These are phyloP conservation scores for Hemitrygon akajei DNA, from an alignment of 2,797 vertebrate genomes.

Conservation along the genomic window DNA sequence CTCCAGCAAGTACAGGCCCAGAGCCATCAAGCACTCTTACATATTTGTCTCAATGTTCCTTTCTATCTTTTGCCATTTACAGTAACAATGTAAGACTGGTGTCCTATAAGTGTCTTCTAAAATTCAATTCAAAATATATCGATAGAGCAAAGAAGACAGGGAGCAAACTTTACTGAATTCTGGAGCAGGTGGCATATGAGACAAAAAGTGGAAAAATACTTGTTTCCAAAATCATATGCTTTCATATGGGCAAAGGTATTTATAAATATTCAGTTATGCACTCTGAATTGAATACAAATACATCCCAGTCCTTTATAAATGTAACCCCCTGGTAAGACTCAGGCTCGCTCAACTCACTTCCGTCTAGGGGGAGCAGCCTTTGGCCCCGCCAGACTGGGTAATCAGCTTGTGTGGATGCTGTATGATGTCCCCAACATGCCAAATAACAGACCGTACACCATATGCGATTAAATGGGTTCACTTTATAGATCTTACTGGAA, in stretches of 20 bases:
- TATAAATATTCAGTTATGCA: neutral
- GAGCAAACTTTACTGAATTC: neutral
- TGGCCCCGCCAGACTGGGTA: no score
- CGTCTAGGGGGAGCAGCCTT: no score
- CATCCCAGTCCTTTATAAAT: neutral
- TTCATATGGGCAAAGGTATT: neutral
- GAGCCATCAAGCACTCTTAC: no score
- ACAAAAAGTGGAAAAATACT: neutral
- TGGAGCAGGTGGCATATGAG: no score
- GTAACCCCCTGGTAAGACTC: no score
- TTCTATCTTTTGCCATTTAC: neutral
- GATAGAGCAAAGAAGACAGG: neutral
- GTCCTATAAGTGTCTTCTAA: neutral
- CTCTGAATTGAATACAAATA: neutral
- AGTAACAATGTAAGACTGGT: neutral
- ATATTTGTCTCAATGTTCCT: neutral
- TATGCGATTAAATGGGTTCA: no score
- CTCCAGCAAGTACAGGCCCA: no score
- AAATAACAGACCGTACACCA: no score
- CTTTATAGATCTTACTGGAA: no score
- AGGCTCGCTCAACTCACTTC: no score
- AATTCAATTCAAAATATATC: neutral
- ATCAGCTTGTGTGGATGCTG: no score
- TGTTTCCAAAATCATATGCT: neutral
- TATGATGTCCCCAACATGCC: no score